Conservation (phyloP, 2,888 invertebrate species). For the Pristionchus maxplancki region DNA sequence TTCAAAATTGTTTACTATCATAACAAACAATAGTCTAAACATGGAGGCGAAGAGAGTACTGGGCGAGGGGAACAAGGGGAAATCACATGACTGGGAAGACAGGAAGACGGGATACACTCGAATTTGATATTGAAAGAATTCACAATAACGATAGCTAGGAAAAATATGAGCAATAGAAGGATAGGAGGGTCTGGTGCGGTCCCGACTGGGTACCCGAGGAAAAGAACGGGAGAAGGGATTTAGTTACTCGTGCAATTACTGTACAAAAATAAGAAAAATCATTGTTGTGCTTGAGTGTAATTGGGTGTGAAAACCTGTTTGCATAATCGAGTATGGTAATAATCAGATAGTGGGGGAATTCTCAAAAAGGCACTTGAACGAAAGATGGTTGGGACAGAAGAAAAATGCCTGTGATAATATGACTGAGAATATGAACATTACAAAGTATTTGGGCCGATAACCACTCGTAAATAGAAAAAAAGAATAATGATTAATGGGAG, state of each 20-base stretch:
- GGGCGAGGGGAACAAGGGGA: too few species aligned
- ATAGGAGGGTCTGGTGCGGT: neutral
- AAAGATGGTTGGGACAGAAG: neutral
- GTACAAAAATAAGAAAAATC: neutral
- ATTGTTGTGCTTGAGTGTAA: conserved; percentile 9
- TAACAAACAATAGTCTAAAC: conserved; percentile 36
- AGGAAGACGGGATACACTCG: neutral
- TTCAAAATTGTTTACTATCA: conserved; percentile 40
- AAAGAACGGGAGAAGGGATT: neutral
- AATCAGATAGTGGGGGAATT: neutral
- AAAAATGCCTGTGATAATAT: conserved; percentile 6
- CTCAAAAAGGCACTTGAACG: conserved; percentile 5
- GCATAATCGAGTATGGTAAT: neutral
- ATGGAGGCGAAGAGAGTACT: neutral
- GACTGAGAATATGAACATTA: neutral
- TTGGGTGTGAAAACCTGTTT: neutral
- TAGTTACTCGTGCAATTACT: neutral
- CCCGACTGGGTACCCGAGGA: conserved; percentile 27
- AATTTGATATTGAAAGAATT: neutral
- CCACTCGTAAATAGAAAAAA: neutral
- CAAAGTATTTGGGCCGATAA: neutral
- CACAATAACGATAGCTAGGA: neutral
- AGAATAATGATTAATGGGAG: too few species aligned
- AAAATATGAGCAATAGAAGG: neutral
- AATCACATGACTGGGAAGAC: neutral